A percentile compares a stretch with the other conserved stretches of the same genome.
phyloP scores from a whole-genome alignment of 2,888 invertebrate genomes.

The Junonia oenone region DNA sequence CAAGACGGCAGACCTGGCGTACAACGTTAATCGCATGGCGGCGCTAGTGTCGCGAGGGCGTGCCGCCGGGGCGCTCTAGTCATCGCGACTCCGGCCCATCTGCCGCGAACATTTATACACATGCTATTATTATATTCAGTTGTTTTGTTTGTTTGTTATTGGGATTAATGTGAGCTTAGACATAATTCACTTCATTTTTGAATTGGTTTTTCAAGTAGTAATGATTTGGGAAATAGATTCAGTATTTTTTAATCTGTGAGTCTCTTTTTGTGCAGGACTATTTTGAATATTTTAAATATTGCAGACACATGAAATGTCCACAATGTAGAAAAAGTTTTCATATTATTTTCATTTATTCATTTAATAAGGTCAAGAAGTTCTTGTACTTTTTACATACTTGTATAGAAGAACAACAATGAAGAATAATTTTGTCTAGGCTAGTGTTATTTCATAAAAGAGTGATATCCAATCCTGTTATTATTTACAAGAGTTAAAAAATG shows the following conservation, averaged over 20 bases:
- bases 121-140: slow-evolving; percentile 4
- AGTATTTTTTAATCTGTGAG: too few relatives aligned
- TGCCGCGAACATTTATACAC: slow-evolving; percentile 38
- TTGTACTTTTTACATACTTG: too few relatives aligned
- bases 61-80: slow-evolving; percentile 75
- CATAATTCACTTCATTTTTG: not conserved
- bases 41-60: slow-evolving; percentile 65
- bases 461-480: not conserved
- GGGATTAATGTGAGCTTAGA: not conserved
- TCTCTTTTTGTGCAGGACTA: too few relatives aligned
- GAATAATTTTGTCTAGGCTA: not conserved
- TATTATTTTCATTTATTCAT: too few relatives aligned
- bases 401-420: not conserved
- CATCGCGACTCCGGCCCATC: slow-evolving; percentile 75
- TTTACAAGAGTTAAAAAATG: slow-evolving; percentile 2
- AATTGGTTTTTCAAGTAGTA: not conserved
- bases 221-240: not conserved
- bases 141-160: not conserved
- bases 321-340: too few relatives aligned
- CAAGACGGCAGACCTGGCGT: slow-evolving; percentile 64
- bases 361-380: too few relatives aligned
- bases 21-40: slow-evolving; percentile 54
- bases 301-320: too few relatives aligned
- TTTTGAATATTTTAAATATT: too few relatives aligned
- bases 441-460: not conserved